Percentiles rank a stretch among this genome's conserved stretches.
These are phyloP conservation scores for Macrotis lagotis DNA, from an alignment of 2,113 vertebrate species.

Conservation along the genomic window DNA sequence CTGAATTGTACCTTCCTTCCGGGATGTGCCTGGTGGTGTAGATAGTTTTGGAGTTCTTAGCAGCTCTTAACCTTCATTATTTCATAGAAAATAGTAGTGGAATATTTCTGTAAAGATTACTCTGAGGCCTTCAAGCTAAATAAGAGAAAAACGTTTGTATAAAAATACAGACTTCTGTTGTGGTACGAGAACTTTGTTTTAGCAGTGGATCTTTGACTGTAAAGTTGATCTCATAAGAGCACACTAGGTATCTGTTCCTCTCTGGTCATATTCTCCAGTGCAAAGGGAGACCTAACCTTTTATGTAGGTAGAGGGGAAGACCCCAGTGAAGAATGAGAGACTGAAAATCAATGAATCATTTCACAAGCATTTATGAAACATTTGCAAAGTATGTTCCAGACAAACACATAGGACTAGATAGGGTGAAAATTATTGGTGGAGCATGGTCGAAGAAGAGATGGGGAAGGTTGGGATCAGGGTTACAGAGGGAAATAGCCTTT, in stretches of 20 bases:
- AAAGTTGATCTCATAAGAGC: conserved; percentile 67
- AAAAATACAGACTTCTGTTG: conserved; percentile 68
- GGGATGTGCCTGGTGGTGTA: background rate
- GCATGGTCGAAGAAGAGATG: background rate
- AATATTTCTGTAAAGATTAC: conserved; percentile 82
- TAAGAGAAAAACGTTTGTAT: conserved; percentile 70
- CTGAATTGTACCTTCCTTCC: background rate
- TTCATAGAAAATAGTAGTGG: conserved; percentile 47
- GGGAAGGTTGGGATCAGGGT: background rate
- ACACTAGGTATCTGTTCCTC: conserved; percentile 27
- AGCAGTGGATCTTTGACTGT: conserved; percentile 64
- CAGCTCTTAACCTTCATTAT: conserved; percentile 22
- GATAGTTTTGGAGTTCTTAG: conserved; percentile 36
- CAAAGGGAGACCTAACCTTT: background rate
- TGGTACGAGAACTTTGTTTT: conserved; percentile 24
- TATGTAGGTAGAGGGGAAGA: background rate
- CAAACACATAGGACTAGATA: background rate
- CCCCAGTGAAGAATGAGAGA: background rate
- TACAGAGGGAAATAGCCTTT: background rate
- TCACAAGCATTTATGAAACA: background rate
- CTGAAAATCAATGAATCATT: background rate
- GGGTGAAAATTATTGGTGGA: background rate
- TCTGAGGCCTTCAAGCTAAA: conserved; percentile 74
- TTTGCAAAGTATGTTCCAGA: background rate
- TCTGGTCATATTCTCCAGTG: conserved; percentile 60